Conservation (phyloP, 2,888 invertebrate genomes). For the Amphimallon solstitiale region DNA sequence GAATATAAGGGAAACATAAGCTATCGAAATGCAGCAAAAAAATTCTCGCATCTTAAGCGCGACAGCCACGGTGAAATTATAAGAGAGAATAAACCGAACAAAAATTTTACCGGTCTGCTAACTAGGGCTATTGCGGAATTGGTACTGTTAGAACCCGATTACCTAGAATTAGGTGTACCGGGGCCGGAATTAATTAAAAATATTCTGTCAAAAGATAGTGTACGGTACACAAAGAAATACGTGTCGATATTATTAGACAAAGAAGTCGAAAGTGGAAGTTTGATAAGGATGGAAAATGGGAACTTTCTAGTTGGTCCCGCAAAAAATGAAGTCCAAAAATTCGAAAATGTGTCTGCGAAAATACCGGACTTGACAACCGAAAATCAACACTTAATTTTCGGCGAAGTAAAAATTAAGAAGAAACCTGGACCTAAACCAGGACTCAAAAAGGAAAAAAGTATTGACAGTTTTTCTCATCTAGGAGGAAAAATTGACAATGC, state of each 20-base stretch:
- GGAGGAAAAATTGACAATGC: slow-evolving; percentile 41
- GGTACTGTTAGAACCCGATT: slow-evolving; percentile 77
- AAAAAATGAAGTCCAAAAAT: slow-evolving; percentile 47
- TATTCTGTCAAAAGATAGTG: slow-evolving; percentile 71
- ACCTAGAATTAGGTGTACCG: slow-evolving; percentile 77
- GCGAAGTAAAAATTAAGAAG: slow-evolving; percentile 44
- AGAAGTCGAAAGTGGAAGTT: slow-evolving; percentile 75
- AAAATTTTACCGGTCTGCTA: slow-evolving; percentile 65
- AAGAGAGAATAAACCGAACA: slow-evolving; percentile 49
- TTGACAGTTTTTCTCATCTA: slow-evolving; percentile 47
- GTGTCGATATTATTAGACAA: slow-evolving; percentile 74
- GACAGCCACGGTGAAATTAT: slow-evolving; percentile 40
- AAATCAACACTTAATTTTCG: slow-evolving; percentile 5
- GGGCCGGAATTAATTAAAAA: slow-evolving; percentile 73
- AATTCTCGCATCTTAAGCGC: slow-evolving; percentile 66
- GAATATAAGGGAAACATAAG: slow-evolving; percentile 88
- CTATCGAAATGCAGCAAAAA: slow-evolving; percentile 83
- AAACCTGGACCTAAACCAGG: slow-evolving; percentile 47
- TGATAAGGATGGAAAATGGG: slow-evolving; percentile 75
- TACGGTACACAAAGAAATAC: slow-evolving; percentile 71
- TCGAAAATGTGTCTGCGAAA: slow-evolving; percentile 38
- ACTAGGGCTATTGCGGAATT: slow-evolving; percentile 77
- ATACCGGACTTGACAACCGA: slow-evolving; percentile 20
- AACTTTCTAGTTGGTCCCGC: slow-evolving; percentile 75
- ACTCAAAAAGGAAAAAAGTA: slow-evolving; percentile 44